Percentiles rank a stretch among this genome's conserved stretches.
Evolutionary conservation across 2,888 invertebrate genomes (phyloP).

Genomic region (Criorhina ranunculi): DNA sequence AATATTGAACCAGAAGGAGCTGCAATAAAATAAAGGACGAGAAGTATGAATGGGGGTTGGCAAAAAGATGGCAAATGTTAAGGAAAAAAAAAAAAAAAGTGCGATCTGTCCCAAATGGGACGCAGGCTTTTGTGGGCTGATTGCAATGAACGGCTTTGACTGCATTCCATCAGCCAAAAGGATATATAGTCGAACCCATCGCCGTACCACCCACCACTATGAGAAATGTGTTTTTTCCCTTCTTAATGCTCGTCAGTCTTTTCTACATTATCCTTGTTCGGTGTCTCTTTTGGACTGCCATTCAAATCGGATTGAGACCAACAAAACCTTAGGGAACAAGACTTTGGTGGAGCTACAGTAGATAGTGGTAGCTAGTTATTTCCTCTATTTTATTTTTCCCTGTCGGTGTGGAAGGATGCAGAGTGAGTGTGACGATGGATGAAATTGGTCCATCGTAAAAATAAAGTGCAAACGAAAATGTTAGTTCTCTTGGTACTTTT

Average conservation of each 20-base stretch:
- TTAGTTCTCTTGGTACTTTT: constrained; percentile 53
- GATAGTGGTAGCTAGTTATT: constrained; percentile 34
- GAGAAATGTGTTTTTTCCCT: background rate
- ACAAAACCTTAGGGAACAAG: constrained; percentile 49
- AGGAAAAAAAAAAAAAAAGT: background rate
- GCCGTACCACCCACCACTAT: too few species aligned
- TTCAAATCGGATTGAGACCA: constrained; percentile 64
- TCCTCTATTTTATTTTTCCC: background rate
- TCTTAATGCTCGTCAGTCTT: constrained; percentile 53
- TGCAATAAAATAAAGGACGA: constrained; percentile 25
- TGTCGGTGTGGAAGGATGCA: constrained; percentile 16
- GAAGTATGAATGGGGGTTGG: constrained; percentile 8
- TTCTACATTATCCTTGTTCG: constrained; percentile 58
- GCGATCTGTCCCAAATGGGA: constrained; percentile 48
- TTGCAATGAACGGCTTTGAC: constrained; percentile 64
- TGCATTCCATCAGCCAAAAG: constrained; percentile 60
- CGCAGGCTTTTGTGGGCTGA: constrained; percentile 56
- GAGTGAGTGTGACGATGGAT: constrained; percentile 65
- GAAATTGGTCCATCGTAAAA: constrained; percentile 74
- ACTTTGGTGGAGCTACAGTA: background rate
- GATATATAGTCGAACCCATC: background rate
- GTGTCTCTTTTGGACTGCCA: constrained; percentile 63
- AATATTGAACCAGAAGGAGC: constrained; percentile 59
- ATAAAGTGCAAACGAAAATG: constrained; percentile 73
- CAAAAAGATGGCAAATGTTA: background rate